Evolutionary conservation across 2,797 vertebrate species (phyloP).

Genomic region (Gymnocypris eckloni): DNA sequence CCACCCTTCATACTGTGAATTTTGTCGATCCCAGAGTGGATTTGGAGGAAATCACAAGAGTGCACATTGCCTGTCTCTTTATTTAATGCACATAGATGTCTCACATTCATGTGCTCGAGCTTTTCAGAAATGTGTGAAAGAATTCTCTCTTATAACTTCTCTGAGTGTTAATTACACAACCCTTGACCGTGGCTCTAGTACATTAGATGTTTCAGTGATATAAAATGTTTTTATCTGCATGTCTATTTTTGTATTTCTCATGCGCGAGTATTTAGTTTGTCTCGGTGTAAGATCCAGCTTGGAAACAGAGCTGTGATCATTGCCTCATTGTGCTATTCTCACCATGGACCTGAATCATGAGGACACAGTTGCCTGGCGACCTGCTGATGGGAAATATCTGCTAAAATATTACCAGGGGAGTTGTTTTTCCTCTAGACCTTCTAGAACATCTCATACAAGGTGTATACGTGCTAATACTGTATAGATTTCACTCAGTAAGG

Average conservation of each 20-base stretch:
- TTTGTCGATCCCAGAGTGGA: constrained; percentile 43
- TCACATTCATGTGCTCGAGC: neutral
- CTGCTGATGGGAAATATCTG: constrained; percentile 73
- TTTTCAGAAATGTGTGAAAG: constrained; percentile 9
- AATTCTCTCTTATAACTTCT: neutral
- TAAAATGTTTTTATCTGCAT: neutral
- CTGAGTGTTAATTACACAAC: constrained; percentile 6
- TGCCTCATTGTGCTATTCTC: constrained; percentile 77
- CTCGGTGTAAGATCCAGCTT: constrained; percentile 34
- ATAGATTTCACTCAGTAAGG: constrained; percentile 37
- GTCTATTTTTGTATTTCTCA: constrained; percentile 23
- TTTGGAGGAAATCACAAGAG: constrained; percentile 42
- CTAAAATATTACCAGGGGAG: constrained; percentile 50
- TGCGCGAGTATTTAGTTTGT: constrained; percentile 14
- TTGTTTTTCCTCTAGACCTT: constrained; percentile 28
- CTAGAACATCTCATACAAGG: neutral
- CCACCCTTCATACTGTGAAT: constrained; percentile 43
- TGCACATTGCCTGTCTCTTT: constrained; percentile 36
- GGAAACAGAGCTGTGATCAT: constrained; percentile 66
- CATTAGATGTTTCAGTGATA: neutral
- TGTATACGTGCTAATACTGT: constrained; percentile 29
- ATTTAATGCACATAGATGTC: constrained; percentile 20
- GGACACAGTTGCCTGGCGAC: constrained; percentile 85
- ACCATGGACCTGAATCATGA: constrained; percentile 76
- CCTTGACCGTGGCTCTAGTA: neutral